Conservation (phyloP, 1,140 invertebrate genomes). For the Habropoda laboriosa region DNA sequence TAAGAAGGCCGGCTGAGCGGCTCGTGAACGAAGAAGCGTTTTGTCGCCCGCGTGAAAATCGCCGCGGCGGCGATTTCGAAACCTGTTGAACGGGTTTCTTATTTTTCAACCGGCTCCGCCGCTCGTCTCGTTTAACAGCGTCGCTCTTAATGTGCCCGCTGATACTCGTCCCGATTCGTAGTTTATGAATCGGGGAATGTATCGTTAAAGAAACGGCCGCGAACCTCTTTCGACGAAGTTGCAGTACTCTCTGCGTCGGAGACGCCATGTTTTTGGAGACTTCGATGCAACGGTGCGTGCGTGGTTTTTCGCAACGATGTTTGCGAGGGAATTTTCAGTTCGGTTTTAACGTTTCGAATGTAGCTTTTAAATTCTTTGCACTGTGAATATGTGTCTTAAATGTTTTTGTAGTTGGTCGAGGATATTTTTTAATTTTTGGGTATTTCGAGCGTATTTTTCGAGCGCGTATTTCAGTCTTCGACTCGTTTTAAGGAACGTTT, state of each 20-base stretch:
- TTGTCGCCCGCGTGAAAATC: slow-evolving; percentile 7
- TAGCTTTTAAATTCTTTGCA: too few species aligned
- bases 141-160: neutral
- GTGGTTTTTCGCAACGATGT: too few species aligned
- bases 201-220: neutral
- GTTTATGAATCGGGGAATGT: neutral
- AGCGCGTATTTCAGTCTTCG: too few species aligned
- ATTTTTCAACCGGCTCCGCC: slow-evolving; percentile 15
- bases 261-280: neutral
- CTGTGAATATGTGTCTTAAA: too few species aligned
- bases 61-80: slow-evolving; percentile 1
- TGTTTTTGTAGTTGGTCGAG: too few species aligned
- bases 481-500: neutral
- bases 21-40: neutral
- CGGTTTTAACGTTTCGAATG: too few species aligned
- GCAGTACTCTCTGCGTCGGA: too few species aligned
- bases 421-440: too few species aligned
- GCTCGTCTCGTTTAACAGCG: neutral
- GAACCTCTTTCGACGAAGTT: neutral
- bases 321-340: too few species aligned
- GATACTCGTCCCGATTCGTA: neutral
- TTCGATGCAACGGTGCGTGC: neutral
- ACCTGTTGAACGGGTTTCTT: slow-evolving; percentile 42
- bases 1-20: neutral
- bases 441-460: too few species aligned